phyloP scores from a whole-genome alignment of 2,888 invertebrate genomes.

The Ommatoiulus sabulosus region DNA sequence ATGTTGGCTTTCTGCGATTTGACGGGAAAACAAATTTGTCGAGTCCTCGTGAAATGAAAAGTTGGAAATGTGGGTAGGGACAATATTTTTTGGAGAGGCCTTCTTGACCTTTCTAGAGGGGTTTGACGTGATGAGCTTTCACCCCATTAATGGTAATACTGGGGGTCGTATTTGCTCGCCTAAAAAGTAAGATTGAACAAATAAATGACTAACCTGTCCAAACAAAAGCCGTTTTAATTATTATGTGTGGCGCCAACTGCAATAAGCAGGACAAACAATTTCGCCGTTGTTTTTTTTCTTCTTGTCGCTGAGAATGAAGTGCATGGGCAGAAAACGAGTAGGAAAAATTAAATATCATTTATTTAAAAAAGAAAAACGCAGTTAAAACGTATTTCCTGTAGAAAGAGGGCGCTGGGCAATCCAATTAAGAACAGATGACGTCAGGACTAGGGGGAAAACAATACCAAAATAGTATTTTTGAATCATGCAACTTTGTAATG shows the following conservation, averaged over 20 bases:
- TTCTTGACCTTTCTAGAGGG: conserved; percentile 45
- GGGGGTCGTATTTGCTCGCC: conserved; percentile 43
- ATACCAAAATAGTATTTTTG: too few relatives aligned
- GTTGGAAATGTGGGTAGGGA: conserved; percentile 41
- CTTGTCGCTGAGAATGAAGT: not conserved
- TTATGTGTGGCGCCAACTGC: conserved; percentile 52
- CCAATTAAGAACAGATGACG: not conserved
- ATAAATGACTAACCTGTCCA: conserved; percentile 51
- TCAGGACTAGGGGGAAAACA: too few relatives aligned
- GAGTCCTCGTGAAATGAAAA: conserved; percentile 39
- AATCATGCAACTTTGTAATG: too few relatives aligned
- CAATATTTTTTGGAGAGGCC: conserved; percentile 41
- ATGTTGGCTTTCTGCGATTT: conserved; percentile 40
- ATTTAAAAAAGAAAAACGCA: not conserved
- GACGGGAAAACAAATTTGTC: conserved; percentile 47
- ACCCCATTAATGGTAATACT: conserved; percentile 47
- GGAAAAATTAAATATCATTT: not conserved
- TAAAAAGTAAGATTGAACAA: conserved; percentile 45
- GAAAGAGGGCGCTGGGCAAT: not conserved
- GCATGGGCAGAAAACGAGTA: not conserved
- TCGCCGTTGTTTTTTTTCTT: not conserved
- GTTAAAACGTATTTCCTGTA: not conserved
- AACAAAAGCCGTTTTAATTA: conserved; percentile 46
- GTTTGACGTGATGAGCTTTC: conserved; percentile 45
- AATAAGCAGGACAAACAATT: conserved; percentile 48